Evolutionary conservation across 2,113 vertebrate species (phyloP).

Genomic region (Galbula dea): DNA sequence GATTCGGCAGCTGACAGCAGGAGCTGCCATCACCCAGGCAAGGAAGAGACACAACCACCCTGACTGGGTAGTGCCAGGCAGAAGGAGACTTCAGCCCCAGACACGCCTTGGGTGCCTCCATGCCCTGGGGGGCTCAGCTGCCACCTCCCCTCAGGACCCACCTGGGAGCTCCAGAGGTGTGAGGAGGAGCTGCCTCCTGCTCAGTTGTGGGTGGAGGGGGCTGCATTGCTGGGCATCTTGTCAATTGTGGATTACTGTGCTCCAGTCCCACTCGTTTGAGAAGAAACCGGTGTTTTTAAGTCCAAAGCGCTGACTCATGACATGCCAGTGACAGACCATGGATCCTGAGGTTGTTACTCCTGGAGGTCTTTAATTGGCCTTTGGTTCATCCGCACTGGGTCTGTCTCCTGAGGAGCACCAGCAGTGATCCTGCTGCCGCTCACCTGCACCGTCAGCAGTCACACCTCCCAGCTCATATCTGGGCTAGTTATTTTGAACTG

Average conservation of each 20-base stretch:
- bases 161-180: rapidly evolving
- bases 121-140: rapidly evolving
- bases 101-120: rapidly evolving
- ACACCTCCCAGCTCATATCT: background rate
- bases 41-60: background rate
- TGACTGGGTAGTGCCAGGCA: rapidly evolving
- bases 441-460: background rate
- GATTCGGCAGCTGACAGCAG: background rate
- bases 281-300: rapidly evolving
- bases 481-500: background rate
- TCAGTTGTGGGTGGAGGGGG: background rate
- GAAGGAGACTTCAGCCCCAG: background rate
- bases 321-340: background rate
- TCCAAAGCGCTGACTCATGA: background rate
- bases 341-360: background rate
- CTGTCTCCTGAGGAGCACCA: rapidly evolving
- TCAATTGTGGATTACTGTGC: rapidly evolving
- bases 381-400: background rate
- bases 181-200: background rate
- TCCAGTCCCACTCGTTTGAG: background rate
- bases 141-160: background rate
- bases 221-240: background rate
- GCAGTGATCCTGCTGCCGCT: background rate
- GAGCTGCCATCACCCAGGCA: background rate
- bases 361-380: background rate